Conservation (phyloP, 1,140 invertebrate genomes). For the Gryllus bimaculatus region DNA sequence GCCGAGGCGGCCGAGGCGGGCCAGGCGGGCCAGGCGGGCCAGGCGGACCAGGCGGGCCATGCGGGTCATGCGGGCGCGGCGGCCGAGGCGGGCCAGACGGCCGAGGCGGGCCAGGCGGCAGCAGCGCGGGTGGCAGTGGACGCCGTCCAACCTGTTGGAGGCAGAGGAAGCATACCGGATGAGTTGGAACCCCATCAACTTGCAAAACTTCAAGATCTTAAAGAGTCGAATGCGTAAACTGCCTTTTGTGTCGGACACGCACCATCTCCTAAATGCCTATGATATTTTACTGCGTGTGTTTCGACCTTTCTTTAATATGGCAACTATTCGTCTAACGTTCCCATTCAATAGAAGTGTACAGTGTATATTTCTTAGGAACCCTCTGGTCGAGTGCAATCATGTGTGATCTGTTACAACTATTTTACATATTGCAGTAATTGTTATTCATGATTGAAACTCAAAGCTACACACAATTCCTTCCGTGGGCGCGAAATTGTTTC, state of each 20-base stretch:
- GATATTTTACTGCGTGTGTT: not conserved
- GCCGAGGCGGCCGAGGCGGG: not conserved
- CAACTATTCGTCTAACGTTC: not conserved
- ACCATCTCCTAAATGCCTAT: not conserved
- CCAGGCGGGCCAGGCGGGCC: not conserved
- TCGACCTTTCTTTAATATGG: not conserved
- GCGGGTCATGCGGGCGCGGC: not conserved
- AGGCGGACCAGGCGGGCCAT: too few species aligned
- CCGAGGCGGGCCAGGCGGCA: not conserved
- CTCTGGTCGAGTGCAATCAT: not conserved
- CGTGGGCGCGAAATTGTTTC: too few species aligned
- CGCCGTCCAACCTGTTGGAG: slow-evolving; percentile 24
- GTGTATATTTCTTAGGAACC: not conserved
- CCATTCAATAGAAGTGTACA: not conserved
- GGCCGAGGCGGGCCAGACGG: not conserved
- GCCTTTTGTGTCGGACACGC: not conserved
- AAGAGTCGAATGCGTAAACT: slow-evolving; percentile 75
- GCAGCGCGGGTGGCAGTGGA: too few species aligned
- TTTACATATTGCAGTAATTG: too few species aligned
- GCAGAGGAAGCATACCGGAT: slow-evolving; percentile 62
- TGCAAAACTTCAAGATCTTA: slow-evolving; percentile 70
- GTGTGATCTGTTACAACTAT: not conserved
- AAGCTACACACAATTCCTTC: too few species aligned
- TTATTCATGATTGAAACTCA: too few species aligned
- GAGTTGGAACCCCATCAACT: slow-evolving; percentile 76